A percentile compares a stretch with the other conserved stretches of the same genome.
Conservation (phyloP, 2,797 vertebrate species). For the Chelon labrosus region DNA sequence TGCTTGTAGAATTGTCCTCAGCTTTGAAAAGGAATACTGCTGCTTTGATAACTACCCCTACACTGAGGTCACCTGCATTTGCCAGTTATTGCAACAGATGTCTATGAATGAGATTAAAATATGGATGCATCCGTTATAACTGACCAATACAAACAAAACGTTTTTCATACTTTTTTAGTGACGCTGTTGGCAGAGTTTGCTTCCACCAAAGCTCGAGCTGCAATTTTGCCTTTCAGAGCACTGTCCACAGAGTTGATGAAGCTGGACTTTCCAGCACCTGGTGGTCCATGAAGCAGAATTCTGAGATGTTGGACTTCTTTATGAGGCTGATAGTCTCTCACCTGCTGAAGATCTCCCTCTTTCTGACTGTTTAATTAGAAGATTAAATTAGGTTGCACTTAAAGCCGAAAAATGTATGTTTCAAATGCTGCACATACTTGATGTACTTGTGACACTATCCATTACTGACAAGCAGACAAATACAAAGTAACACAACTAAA, state of each 20-base stretch:
- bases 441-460: too few species aligned
- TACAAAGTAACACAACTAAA: too few species aligned
- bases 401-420: too few species aligned
- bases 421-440: too few species aligned
- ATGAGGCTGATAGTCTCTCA: not conserved
- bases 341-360: not conserved
- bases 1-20: too few species aligned
- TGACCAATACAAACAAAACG: not conserved
- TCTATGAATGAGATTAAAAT: too few species aligned
- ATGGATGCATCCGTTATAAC: not conserved
- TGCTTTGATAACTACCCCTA: too few species aligned
- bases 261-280: slow-evolving; percentile 76
- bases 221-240: slow-evolving; percentile 53
- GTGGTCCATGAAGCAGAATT: slow-evolving; percentile 78
- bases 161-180: slow-evolving; percentile 45
- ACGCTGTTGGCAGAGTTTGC: accelerated
- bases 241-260: slow-evolving; percentile 82
- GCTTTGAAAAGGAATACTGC: too few species aligned
- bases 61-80: too few species aligned
- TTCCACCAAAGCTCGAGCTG: slow-evolving; percentile 37
- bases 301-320: slow-evolving; percentile 47
- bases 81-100: too few species aligned
- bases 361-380: not conserved
- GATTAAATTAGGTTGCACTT: too few species aligned
- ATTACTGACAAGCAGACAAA: too few species aligned